These are phyloP conservation scores for Cynoglossus semilaevis DNA, from an alignment of 2,113 vertebrate species.

Conservation along the genomic window DNA sequence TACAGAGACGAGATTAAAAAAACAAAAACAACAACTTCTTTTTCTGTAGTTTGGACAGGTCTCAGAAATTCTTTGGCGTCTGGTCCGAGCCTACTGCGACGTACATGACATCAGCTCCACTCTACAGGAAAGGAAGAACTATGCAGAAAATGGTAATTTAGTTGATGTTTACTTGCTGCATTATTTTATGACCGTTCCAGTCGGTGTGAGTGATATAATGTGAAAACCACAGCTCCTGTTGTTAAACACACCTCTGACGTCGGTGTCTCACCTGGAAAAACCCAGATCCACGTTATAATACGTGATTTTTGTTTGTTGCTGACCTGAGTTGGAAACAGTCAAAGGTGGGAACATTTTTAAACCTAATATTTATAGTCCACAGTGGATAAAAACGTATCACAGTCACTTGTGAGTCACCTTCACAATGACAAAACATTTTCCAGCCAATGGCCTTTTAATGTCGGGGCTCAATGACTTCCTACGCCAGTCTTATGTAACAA, in stretches of 20 bases:
- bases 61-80: slow-evolving; percentile 86
- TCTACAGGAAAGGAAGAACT: slow-evolving; percentile 83
- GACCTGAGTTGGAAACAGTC: background rate
- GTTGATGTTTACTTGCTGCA: background rate
- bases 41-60: slow-evolving; percentile 79
- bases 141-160: slow-evolving; percentile 81
- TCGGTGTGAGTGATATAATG: background rate
- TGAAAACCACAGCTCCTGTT: background rate
- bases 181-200: background rate
- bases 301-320: background rate
- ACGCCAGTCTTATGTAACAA: slow-evolving; percentile 10
- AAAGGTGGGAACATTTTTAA: too few relatives aligned
- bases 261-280: slow-evolving; percentile 9
- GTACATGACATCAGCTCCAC: slow-evolving; percentile 82
- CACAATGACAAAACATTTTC: slow-evolving; percentile 3
- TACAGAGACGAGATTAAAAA: too few relatives aligned
- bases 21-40: background rate
- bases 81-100: slow-evolving; percentile 86
- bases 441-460: background rate
- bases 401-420: background rate
- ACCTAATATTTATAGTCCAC: background rate
- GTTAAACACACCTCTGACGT: slow-evolving; percentile 2
- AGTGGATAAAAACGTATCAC: background rate
- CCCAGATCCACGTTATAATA: background rate
- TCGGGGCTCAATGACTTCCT: slow-evolving; percentile 3